Conservation (phyloP, 1,140 invertebrate genomes). For the Hypothenemus hampei region DNA sequence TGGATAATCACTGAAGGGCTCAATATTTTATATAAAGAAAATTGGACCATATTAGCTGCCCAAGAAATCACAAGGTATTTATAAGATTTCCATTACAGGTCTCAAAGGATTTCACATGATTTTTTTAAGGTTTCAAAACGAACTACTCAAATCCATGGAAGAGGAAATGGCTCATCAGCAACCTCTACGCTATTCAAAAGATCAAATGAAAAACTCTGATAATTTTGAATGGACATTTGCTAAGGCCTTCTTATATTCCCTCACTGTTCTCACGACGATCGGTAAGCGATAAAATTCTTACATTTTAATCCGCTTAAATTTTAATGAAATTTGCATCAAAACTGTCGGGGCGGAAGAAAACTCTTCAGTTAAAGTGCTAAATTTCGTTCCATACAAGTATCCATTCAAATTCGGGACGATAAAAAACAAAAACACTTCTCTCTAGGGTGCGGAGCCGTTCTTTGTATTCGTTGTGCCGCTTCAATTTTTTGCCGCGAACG, state of each 20-base stretch:
- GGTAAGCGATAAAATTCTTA: too few species aligned
- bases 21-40: conserved; percentile 91
- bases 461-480: conserved; percentile 16
- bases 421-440: conserved; percentile 20
- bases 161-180: conserved; percentile 62
- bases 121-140: conserved; percentile 68
- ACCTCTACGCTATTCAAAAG: conserved; percentile 47
- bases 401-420: conserved; percentile 18
- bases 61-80: conserved; percentile 69
- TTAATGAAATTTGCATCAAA: conserved; percentile 13
- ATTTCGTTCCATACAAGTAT: conserved; percentile 20
- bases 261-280: conserved; percentile 93
- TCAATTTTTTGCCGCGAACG: conserved; percentile 7
- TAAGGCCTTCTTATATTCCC: conserved; percentile 90
- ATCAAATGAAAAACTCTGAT: conserved; percentile 47
- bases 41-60: conserved; percentile 84
- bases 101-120: too few species aligned
- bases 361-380: conserved; percentile 12
- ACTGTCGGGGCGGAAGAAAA: conserved; percentile 2
- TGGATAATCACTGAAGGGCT: conserved; percentile 93
- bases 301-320: conserved; percentile 3
- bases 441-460: conserved; percentile 6
- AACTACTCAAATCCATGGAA: conserved; percentile 70
- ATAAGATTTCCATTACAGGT: neutral
- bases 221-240: conserved; percentile 88